Evolutionary conservation across 1,140 invertebrate genomes (phyloP).

Genomic region (Eumeta japonica): DNA sequence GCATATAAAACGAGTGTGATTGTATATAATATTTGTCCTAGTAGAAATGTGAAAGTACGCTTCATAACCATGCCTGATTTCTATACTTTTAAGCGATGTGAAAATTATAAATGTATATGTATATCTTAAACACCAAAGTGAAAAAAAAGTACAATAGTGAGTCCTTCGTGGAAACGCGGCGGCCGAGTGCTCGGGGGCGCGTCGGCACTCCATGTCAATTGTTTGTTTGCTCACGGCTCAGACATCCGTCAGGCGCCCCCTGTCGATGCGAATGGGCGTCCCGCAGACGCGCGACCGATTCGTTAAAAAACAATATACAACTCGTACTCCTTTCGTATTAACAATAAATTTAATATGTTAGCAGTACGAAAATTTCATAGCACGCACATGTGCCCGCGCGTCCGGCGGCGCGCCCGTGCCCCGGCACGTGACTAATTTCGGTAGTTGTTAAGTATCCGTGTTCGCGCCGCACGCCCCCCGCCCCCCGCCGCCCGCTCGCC

Average conservation of each 20-base stretch:
- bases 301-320: slow-evolving; percentile 40
- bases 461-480: too few species aligned
- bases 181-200: too few species aligned
- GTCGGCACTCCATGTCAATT: too few species aligned
- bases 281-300: slow-evolving; percentile 9
- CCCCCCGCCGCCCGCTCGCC: too few species aligned
- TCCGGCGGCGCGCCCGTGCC: too few species aligned
- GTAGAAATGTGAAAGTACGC: too few species aligned
- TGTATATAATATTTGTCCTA: slow-evolving; percentile 11
- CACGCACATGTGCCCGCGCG: too few species aligned
- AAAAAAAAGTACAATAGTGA: slow-evolving; percentile 9
- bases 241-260: too few species aligned
- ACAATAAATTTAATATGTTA: slow-evolving; percentile 40
- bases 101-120: neutral
- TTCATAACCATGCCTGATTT: slow-evolving; percentile 10
- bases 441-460: too few species aligned
- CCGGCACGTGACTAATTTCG: too few species aligned
- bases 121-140: slow-evolving; percentile 9
- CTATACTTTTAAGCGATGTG: slow-evolving; percentile 3
- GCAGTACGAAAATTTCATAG: slow-evolving; percentile 51
- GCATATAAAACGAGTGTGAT: slow-evolving; percentile 7
- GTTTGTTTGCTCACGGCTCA: too few species aligned
- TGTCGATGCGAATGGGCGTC: slow-evolving; percentile 13
- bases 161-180: slow-evolving; percentile 2
- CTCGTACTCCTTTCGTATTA: slow-evolving; percentile 54